Percentiles rank a stretch among this genome's conserved stretches.
Conservation (phyloP, 2,113 vertebrate species). For the Aspidoscelis tigris region DNA sequence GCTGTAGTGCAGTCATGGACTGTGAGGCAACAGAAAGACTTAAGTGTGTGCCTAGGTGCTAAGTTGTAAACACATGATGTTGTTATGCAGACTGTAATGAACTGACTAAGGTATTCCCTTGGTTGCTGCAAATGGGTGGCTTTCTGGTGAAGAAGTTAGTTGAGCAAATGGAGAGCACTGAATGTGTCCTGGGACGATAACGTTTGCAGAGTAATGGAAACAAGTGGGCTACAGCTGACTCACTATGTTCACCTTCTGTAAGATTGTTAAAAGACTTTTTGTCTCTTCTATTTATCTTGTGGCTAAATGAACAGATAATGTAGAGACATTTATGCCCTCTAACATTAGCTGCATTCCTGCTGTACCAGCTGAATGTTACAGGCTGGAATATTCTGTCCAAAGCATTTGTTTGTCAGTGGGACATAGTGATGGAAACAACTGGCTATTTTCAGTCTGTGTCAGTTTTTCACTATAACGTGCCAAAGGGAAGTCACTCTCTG, state of each 20-base stretch:
- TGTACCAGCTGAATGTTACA: background rate
- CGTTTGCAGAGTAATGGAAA: background rate
- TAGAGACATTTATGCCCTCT: background rate
- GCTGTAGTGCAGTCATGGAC: background rate
- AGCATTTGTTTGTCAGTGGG: background rate
- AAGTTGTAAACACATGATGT: background rate
- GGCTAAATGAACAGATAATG: background rate
- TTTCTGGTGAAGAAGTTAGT: background rate
- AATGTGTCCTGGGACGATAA: conserved; percentile 19
- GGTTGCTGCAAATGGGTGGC: background rate
- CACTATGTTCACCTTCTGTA: background rate
- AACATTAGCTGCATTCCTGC: background rate
- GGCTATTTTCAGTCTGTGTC: background rate
- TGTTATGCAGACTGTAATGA: background rate
- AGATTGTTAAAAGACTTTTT: background rate
- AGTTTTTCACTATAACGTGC: no score
- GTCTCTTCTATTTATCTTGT: background rate
- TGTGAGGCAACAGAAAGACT: background rate
- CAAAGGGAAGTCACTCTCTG: no score
- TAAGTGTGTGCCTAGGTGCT: background rate
- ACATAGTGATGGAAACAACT: background rate
- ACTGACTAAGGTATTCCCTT: background rate
- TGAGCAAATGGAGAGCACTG: conserved; percentile 5
- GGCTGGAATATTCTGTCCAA: background rate
- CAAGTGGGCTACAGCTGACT: conserved; percentile 14